Evolutionary conservation across 2,113 vertebrate genomes (phyloP), one percentile per base, ranked within the genome.

Genomic region (Microtus pennsylvanicus): DNA sequence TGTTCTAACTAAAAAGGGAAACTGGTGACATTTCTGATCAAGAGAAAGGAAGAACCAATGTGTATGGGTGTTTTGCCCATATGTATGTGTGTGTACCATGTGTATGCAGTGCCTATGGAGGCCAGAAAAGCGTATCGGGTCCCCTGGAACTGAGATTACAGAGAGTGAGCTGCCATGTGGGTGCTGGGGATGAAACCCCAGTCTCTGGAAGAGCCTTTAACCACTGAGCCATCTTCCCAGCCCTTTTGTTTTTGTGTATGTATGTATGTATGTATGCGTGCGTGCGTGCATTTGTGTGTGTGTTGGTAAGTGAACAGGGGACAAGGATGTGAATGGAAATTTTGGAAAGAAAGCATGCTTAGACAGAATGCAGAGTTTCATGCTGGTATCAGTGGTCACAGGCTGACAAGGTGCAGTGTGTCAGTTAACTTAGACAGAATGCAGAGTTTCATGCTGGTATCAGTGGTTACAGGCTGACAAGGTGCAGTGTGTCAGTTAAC

Each of bases 1-100:
- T 67, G 63, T 95, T 89, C n/a, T 90, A 38, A 87, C 61, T 94
- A 69, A 93, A 61, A 42, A 12, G 9, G 63, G 65, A 93, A 96
- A 72, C 55, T 75, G 38, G n/a, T 74, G 72, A 89, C 50, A 75
- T 72, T 87, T 92, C 96, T 94, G 65, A 33, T 87, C 14, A 28
- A 90, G 38, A 88, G 26, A 75, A 90, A 67, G 82, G 11, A 22
- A 65, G 9, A 26, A 82, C 80, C 58, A 58, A 63, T 85, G 14
- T 33, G 38, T 45, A 30, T 19, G 52, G 14, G 38, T 83, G 22
- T 28, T 83, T 83, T 61, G 35, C 11, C 52, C 13, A 2, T 22
- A 38, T 82, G 80, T 61, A 14, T 82, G 78, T 10, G 9, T 55
- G 33, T 80, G n/a, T n/a, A n/a, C n/a, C n/a, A n/a, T n/a, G n/a